Conservation (phyloP, 2,113 vertebrate genomes). For the Channa argus region DNA sequence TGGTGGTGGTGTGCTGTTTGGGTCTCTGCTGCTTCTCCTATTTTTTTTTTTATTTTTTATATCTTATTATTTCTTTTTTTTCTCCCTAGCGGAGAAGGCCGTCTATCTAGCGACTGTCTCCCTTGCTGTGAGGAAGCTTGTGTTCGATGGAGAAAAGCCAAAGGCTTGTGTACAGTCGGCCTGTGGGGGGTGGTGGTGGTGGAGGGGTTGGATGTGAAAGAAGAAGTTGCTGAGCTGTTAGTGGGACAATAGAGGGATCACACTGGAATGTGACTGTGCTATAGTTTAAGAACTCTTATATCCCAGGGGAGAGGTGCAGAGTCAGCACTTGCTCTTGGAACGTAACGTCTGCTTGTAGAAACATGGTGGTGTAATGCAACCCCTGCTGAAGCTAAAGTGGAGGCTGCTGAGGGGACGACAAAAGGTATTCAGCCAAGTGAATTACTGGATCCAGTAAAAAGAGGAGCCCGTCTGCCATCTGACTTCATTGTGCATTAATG, state of each 20-base stretch:
- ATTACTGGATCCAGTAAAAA: constrained; percentile 25
- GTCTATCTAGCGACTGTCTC: constrained; percentile 45
- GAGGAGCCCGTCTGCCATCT: constrained; percentile 1
- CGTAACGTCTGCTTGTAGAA: constrained; percentile 27
- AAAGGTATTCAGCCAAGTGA: constrained; percentile 31
- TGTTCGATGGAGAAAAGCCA: constrained; percentile 35
- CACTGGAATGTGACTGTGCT: constrained; percentile 29
- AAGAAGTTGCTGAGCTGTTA: constrained; percentile 46
- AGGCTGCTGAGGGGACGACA: constrained; percentile 22
- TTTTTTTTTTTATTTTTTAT: no score
- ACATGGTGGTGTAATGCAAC: constrained; percentile 14
- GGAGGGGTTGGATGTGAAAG: constrained; percentile 23
- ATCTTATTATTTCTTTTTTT: background rate
- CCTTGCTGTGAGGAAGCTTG: constrained; percentile 38
- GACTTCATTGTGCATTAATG: constrained; percentile 54
- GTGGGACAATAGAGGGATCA: constrained; percentile 44
- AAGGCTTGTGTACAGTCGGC: constrained; percentile 63
- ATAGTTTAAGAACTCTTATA: constrained; percentile 46
- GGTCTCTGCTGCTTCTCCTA: constrained; percentile 29
- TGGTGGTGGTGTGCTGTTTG: constrained; percentile 24
- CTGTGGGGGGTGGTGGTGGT: constrained; percentile 28
- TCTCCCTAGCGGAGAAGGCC: constrained; percentile 27
- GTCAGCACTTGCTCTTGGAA: constrained; percentile 21
- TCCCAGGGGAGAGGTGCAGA: constrained; percentile 42
- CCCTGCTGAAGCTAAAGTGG: constrained; percentile 37